Base-by-base conservation (phyloP, 2,113 vertebrate species). In the Percopsis transmontana region DNA sequence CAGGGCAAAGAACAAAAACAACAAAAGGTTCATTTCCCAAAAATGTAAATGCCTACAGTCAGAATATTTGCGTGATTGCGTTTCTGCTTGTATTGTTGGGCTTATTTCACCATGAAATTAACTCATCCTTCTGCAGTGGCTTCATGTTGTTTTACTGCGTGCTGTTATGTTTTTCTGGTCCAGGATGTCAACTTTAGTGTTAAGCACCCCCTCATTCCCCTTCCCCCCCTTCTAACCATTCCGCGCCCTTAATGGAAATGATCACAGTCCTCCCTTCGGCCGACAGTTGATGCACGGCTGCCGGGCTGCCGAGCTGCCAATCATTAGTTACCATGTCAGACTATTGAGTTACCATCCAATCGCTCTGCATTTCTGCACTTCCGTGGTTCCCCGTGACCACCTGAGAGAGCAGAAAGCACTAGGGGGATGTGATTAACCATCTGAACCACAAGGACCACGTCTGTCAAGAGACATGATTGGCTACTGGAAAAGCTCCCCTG, bases 301-400 rank as follows among this genome's bases (percentile, higher is more conserved):
- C 81, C 82, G 72, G 51, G 18, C 69, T 80, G 80, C 84, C 83
- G 82, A 54, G 84, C 63, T 62, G 48, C 2, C 13, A 13, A 38
- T 40, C 58, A 16, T 45, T 3, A 16, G 42, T 45, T 15, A n/a
- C 15, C n/a, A 16, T 47, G 8, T 4, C 65, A 67, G 53, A 44
- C 38, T 6, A 16, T 39, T 47, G 62, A 48, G 79, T 85, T 82
- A 55, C 67, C 59, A 78, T 57, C 58, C 50, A 40, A 59, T 61
- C 27, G 58, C 62, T 76, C 62, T 72, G 74, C 27, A 7, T 33
- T 33, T 76, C 62, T 72, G 74, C 27, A 7, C 8, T 33, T 20
- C 20, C 54, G 16, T 21, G 5, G 41, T 66, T 66, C 50, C 61
- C 70, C 62, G 60, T 71, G 72, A 70, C 58, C 74, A 70, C 64